Evolutionary conservation across 2,888 invertebrate genomes (phyloP).

Genomic region (Synanthedon myopaeformis): DNA sequence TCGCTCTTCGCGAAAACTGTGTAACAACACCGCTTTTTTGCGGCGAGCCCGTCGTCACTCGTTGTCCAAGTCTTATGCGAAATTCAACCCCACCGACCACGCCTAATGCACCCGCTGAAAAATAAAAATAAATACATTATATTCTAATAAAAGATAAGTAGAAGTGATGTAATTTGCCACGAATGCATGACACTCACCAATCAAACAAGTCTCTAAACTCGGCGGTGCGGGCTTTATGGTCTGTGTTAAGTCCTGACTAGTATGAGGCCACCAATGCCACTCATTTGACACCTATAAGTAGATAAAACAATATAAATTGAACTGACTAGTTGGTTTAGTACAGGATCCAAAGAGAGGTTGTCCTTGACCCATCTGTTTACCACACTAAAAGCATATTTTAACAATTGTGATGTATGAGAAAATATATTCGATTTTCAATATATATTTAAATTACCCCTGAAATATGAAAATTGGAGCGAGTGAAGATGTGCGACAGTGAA

Average conservation of each 20-base stretch:
- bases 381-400: no score
- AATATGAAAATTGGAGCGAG: no score
- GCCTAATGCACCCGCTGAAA: constrained; percentile 53
- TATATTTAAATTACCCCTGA: no score
- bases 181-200: constrained; percentile 27
- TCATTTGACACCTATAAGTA: constrained; percentile 43
- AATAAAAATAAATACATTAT: background rate
- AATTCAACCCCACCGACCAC: constrained; percentile 62
- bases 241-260: constrained; percentile 52
- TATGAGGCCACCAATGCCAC: constrained; percentile 64
- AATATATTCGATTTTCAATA: no score
- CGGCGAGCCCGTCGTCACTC: constrained; percentile 43
- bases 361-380: no score
- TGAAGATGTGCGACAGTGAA: no score
- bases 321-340: no score
- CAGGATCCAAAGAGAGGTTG: no score
- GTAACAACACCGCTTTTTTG: constrained; percentile 49
- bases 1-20: constrained; percentile 52
- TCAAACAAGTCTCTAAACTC: constrained; percentile 48
- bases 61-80: constrained; percentile 52
- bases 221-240: constrained; percentile 50
- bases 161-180: background rate
- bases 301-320: no score
- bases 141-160: no score
- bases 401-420: no score